Percentiles rank a stretch among this genome's conserved stretches.
These are phyloP conservation scores for Oxyteleia sp. DNA, from an alignment of 2,888 invertebrate species.

Conservation along the genomic window DNA sequence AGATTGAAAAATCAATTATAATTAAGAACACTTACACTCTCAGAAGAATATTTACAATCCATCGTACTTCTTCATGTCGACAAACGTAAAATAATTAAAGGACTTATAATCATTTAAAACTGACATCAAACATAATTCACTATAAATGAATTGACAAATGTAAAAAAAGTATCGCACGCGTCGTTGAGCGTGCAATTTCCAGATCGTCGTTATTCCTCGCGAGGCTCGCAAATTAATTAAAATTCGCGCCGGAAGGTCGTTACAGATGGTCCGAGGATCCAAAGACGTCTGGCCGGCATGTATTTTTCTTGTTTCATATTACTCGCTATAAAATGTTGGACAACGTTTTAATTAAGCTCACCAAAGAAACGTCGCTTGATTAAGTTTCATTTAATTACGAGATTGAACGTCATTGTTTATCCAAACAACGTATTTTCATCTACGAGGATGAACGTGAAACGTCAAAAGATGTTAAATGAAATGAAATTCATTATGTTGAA, in stretches of 20 bases:
- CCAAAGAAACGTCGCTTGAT: conserved; percentile 43
- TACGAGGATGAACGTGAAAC: conserved; percentile 16
- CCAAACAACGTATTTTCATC: conserved; percentile 41
- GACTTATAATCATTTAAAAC: background rate
- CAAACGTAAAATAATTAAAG: background rate
- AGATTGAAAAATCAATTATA: too few species aligned
- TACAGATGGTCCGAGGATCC: conserved; percentile 33
- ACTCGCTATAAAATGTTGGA: conserved; percentile 37
- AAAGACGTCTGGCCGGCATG: conserved; percentile 27
- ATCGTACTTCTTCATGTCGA: background rate
- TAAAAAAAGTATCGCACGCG: conserved; percentile 34
- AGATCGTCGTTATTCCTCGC: conserved; percentile 18
- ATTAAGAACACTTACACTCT: too few species aligned
- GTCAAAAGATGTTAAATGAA: conserved; percentile 29
- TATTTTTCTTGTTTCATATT: conserved; percentile 31
- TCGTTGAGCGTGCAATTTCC: conserved; percentile 11
- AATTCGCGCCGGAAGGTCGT: conserved; percentile 21
- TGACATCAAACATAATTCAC: conserved; percentile 6
- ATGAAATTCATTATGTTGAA: conserved; percentile 26
- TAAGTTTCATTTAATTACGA: conserved; percentile 49
- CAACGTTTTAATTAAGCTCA: conserved; percentile 47
- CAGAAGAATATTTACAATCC: too few species aligned
- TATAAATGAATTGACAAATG: conserved; percentile 35
- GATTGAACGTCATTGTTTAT: conserved; percentile 50
- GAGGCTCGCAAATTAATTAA: conserved; percentile 52